These are phyloP conservation scores for Vidua macroura DNA, from an alignment of 2,113 vertebrate genomes.

Conservation along the genomic window DNA sequence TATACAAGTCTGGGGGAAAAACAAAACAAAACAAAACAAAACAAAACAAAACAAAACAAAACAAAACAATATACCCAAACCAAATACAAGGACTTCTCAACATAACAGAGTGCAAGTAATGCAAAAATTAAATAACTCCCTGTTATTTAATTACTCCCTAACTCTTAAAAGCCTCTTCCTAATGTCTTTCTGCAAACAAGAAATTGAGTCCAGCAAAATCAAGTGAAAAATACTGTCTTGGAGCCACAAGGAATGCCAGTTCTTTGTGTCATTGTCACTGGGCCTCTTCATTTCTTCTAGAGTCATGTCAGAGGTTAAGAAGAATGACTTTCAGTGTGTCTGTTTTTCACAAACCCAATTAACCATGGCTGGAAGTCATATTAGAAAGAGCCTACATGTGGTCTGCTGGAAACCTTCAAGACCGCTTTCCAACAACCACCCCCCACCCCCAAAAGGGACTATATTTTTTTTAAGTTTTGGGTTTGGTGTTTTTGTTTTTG, in stretches of 20 bases:
- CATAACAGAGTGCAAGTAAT: not conserved
- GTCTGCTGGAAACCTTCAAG: not conserved
- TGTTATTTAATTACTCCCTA: not conserved
- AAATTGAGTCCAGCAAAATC: not conserved
- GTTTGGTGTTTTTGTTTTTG: no score
- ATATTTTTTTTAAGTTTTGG: not conserved
- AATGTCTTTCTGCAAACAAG: not conserved
- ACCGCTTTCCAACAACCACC: not conserved
- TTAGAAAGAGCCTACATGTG: not conserved
- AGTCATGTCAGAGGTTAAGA: not conserved
- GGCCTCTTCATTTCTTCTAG: not conserved
- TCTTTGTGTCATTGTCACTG: not conserved
- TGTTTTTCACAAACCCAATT: not conserved
- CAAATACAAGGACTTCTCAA: not conserved
- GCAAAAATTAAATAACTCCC: not conserved
- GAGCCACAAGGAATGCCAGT: not conserved
- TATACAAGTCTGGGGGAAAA: rapidly evolving
- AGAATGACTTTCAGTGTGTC: not conserved
- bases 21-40: not conserved
- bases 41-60: not conserved
- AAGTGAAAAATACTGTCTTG: not conserved
- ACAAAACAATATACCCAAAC: not conserved
- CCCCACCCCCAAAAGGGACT: not conserved
- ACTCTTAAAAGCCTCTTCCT: not conserved
- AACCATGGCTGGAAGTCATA: not conserved